A percentile compares a stretch with the other conserved stretches of the same genome.
Conservation (phyloP, 2,888 invertebrate genomes). For the Dorcus parallelipipedus region DNA sequence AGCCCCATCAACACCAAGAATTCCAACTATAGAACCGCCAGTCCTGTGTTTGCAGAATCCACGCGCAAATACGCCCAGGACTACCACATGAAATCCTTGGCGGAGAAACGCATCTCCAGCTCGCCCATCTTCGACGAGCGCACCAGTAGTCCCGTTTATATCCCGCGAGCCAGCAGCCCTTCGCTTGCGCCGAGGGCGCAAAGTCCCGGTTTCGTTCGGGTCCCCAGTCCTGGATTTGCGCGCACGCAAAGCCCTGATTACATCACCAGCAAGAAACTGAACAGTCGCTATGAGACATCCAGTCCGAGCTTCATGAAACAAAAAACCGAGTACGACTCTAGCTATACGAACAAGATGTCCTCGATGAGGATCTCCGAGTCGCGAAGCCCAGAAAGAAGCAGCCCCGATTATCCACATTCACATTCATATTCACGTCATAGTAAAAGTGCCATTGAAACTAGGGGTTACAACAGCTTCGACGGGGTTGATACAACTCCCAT, state of each 20-base stretch:
- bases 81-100: slow-evolving; percentile 38
- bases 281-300: slow-evolving; percentile 32
- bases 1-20: slow-evolving; percentile 36
- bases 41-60: slow-evolving; percentile 14
- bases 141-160: slow-evolving; percentile 36
- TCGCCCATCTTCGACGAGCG: slow-evolving; percentile 39
- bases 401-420: slow-evolving; percentile 35
- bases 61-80: slow-evolving; percentile 41
- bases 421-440: slow-evolving; percentile 35
- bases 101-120: slow-evolving; percentile 39
- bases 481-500: slow-evolving; percentile 55
- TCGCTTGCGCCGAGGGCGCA: slow-evolving; percentile 37
- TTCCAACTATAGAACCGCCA: slow-evolving; percentile 33
- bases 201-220: slow-evolving; percentile 36
- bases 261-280: slow-evolving; percentile 41
- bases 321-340: slow-evolving; percentile 32
- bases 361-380: slow-evolving; percentile 40
- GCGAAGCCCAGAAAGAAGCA: slow-evolving; percentile 41
- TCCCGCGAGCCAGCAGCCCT: slow-evolving; percentile 39
- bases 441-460: slow-evolving; percentile 36
- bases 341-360: slow-evolving; percentile 41
- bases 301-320: slow-evolving; percentile 35
- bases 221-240: slow-evolving; percentile 17
- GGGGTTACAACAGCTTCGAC: slow-evolving; percentile 31
- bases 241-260: slow-evolving; percentile 44